Conservation (phyloP, 2,888 invertebrate species). For the Schizotus pectinicornis region DNA sequence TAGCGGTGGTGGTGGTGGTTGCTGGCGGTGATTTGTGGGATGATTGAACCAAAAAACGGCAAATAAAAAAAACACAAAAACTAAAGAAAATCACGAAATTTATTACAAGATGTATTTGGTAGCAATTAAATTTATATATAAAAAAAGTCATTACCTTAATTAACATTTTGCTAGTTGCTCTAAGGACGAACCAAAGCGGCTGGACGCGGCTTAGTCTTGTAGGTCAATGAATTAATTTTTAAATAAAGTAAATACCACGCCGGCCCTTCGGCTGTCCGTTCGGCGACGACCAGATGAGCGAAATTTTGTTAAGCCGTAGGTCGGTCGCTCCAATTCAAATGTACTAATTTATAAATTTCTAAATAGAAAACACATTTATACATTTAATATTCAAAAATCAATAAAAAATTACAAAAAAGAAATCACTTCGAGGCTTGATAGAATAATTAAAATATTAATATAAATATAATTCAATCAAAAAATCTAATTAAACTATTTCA, state of each 20-base stretch:
- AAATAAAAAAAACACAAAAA: constrained; percentile 52
- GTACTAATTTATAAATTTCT: constrained; percentile 58
- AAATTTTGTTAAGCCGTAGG: constrained; percentile 51
- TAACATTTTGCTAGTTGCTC: constrained; percentile 52
- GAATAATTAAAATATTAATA: constrained; percentile 59
- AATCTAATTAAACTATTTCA: constrained; percentile 58
- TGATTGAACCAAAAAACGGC: constrained; percentile 36
- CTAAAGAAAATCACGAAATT: constrained; percentile 59
- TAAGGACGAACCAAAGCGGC: constrained; percentile 46
- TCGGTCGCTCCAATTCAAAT: constrained; percentile 52
- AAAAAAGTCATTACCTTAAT: constrained; percentile 55
- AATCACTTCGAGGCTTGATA: constrained; percentile 55
- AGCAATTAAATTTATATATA: constrained; percentile 58
- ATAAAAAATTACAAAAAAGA: constrained; percentile 54
- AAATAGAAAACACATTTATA: constrained; percentile 60
- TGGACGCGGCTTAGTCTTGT: constrained; percentile 52
- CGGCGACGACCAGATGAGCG: constrained; percentile 46
- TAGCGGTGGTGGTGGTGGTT: too few relatives aligned
- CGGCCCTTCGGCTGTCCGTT: constrained; percentile 40
- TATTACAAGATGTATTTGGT: constrained; percentile 61
- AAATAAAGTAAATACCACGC: constrained; percentile 41
- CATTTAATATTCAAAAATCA: constrained; percentile 58
- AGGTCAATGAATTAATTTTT: constrained; percentile 33
- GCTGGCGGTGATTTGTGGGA: constrained; percentile 40
- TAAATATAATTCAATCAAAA: constrained; percentile 58